These are phyloP conservation scores for Nannoperca australis DNA, from an alignment of 2,797 vertebrate genomes.

Conservation along the genomic window DNA sequence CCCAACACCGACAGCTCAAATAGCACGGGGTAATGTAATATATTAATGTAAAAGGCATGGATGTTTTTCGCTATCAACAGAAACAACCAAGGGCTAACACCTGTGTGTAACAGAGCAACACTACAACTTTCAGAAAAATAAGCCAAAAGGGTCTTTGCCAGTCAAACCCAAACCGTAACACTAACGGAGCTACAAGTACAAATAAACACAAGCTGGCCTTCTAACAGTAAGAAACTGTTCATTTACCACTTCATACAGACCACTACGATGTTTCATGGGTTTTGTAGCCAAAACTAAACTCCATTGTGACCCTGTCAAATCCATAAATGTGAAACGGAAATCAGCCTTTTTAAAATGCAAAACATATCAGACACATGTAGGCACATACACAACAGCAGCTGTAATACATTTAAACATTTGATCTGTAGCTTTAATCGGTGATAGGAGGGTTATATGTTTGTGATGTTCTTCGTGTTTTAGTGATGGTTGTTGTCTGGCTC, in stretches of 20 bases:
- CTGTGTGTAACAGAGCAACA: constrained; percentile 61
- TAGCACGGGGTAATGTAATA: constrained; percentile 16
- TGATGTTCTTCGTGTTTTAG: not conserved
- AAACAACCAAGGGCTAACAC: constrained; percentile 73
- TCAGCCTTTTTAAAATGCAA: constrained; percentile 8
- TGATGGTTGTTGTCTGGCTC: constrained; percentile 19
- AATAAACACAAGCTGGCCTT: constrained; percentile 43
- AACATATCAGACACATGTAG: not conserved
- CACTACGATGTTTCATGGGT: not conserved
- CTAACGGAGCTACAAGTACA: constrained; percentile 37
- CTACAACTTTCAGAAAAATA: constrained; percentile 51
- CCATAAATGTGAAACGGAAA: constrained; percentile 5
- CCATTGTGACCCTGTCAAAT: not conserved
- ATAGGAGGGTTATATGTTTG: not conserved
- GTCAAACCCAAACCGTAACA: constrained; percentile 36
- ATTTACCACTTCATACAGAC: constrained; percentile 52
- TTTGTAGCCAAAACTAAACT: constrained; percentile 25
- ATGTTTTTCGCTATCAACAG: constrained; percentile 66
- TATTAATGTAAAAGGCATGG: constrained; percentile 59
- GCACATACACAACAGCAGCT: not conserved
- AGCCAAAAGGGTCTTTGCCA: constrained; percentile 41
- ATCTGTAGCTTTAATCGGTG: not conserved
- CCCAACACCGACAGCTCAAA: constrained; percentile 39
- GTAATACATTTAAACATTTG: not conserved
- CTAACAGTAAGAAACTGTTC: constrained; percentile 50